These are phyloP conservation scores for Gymnothorax javanicus DNA, from an alignment of 2,797 vertebrate genomes.

Conservation along the genomic window DNA sequence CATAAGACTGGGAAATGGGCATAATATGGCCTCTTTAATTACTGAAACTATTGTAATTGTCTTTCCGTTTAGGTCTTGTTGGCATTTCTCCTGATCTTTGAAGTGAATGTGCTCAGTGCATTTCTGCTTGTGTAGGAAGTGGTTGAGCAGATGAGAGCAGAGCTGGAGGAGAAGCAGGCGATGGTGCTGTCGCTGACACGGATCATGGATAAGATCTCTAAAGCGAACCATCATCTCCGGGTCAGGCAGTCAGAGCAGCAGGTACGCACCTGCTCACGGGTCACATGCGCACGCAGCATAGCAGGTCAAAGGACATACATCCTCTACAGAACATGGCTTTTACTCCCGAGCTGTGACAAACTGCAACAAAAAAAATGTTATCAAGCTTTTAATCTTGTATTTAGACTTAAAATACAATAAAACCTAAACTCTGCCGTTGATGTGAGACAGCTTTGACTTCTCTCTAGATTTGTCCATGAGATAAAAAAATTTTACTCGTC, in stretches of 20 bases:
- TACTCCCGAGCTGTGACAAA: too few relatives aligned
- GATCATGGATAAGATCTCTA: slow-evolving; percentile 62
- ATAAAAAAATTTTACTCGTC: too few relatives aligned
- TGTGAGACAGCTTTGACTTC: too few relatives aligned
- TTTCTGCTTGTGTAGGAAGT: slow-evolving; percentile 52
- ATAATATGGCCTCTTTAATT: background rate
- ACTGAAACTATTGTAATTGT: background rate
- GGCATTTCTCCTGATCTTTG: background rate
- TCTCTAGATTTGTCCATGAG: too few relatives aligned
- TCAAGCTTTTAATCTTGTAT: too few relatives aligned
- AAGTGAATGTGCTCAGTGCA: slow-evolving; percentile 24
- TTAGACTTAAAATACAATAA: too few relatives aligned
- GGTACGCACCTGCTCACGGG: slow-evolving; percentile 54
- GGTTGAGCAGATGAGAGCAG: slow-evolving; percentile 52
- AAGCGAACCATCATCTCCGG: slow-evolving; percentile 68
- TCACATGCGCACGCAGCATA: too few relatives aligned
- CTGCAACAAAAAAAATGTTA: too few relatives aligned
- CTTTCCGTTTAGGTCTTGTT: background rate
- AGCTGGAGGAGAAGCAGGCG: slow-evolving; percentile 57
- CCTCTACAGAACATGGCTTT: too few relatives aligned
- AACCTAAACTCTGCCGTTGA: too few relatives aligned
- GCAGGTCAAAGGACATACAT: background rate
- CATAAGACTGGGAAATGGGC: too few relatives aligned
- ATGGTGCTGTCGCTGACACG: slow-evolving; percentile 57
- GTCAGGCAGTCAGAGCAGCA: slow-evolving; percentile 59